Evolutionary conservation across 2,797 vertebrate genomes (phyloP).

Genomic region (Amblyraja radiata): DNA sequence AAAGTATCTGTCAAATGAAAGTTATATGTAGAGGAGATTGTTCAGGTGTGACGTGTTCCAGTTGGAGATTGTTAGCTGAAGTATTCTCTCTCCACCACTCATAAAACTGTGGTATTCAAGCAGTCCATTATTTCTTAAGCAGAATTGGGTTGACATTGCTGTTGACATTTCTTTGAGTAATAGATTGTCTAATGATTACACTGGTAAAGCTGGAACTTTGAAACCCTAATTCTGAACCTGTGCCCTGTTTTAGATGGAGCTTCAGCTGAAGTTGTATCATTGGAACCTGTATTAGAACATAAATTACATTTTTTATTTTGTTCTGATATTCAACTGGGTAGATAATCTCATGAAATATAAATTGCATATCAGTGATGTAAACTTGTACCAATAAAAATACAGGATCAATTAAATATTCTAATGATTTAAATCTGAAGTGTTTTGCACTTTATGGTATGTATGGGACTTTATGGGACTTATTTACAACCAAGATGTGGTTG

Average conservation of each 20-base stretch:
- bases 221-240: background rate
- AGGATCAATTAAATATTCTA: background rate
- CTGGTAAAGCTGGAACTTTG: no score
- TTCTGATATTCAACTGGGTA: background rate
- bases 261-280: background rate
- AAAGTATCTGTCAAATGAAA: background rate
- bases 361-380: background rate
- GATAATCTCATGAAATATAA: background rate
- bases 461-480: background rate
- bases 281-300: background rate
- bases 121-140: constrained; percentile 6
- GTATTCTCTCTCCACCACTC: background rate
- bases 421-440: background rate
- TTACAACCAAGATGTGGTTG: background rate
- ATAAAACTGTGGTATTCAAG: background rate
- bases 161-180: background rate
- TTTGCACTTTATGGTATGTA: no score
- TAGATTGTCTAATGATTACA: background rate
- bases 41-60: background rate
- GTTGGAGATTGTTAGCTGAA: background rate
- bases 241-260: background rate
- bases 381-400: constrained; percentile 2
- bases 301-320: background rate
- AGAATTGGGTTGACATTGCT: background rate
- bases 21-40: background rate